Conservation (phyloP, 2,113 vertebrate genomes). For the Forbesichthys agassizii region DNA sequence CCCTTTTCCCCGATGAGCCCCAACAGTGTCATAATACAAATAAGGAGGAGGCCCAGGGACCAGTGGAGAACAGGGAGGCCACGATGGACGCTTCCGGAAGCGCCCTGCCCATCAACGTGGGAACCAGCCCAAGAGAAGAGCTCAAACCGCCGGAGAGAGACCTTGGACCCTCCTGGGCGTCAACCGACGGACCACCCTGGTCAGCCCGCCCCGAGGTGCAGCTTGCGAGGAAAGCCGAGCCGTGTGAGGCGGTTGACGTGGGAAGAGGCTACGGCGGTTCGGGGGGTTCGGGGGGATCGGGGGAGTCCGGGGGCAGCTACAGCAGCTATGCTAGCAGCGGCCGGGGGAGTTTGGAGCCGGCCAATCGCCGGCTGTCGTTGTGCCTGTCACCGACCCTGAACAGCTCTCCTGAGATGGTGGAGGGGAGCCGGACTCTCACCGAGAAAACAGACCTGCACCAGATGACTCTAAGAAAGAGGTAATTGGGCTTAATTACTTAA, state of each 20-base stretch:
- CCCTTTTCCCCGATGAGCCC: conserved; percentile 8
- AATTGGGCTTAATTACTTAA: conserved; percentile 9
- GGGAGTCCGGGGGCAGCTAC: conserved; percentile 67
- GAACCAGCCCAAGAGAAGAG: not conserved
- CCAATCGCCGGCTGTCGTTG: conserved; percentile 58
- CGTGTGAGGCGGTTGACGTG: conserved; percentile 21
- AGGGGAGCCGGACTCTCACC: conserved; percentile 45
- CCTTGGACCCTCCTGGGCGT: not conserved
- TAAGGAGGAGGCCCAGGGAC: conserved; percentile 12
- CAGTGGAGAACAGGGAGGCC: conserved; percentile 15
- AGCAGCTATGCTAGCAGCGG: conserved; percentile 80
- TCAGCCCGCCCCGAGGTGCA: conserved; percentile 9
- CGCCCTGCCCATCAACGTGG: not conserved
- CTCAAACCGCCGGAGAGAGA: not conserved
- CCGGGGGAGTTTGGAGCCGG: conserved; percentile 75
- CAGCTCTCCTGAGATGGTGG: conserved; percentile 61
- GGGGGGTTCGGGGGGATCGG: conserved; percentile 34
- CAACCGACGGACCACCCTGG: conserved; percentile 4
- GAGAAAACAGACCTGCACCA: conserved; percentile 34
- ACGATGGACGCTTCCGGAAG: conserved; percentile 12
- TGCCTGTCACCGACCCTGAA: conserved; percentile 64
- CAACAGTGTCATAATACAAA: no score
- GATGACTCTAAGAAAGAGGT: conserved; percentile 61
- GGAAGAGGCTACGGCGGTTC: conserved; percentile 33
- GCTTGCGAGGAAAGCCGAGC: conserved; percentile 10